Conservation (phyloP, 2,113 vertebrate species). For the Desmodus rotundus region DNA sequence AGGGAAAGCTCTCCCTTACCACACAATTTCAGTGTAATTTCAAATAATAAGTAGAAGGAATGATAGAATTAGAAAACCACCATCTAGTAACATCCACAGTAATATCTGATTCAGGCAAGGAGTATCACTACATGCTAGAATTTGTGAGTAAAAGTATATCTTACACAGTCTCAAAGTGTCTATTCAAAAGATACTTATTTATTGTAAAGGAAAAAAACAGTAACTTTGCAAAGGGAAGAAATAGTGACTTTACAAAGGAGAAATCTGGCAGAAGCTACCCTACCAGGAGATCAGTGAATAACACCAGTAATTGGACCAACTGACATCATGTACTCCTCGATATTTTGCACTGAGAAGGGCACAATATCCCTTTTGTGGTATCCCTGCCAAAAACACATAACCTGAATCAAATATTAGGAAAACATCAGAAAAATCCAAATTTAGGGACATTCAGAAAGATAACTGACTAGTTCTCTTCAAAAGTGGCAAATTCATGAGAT, state of each 20-base stretch:
- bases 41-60: background rate
- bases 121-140: background rate
- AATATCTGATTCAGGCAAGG: background rate
- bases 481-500: background rate
- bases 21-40: background rate
- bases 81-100: background rate
- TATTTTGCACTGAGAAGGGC: background rate
- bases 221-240: background rate
- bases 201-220: background rate
- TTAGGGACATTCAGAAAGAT: background rate
- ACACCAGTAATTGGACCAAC: background rate
- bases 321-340: background rate
- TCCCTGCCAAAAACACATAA: background rate
- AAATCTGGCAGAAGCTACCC: background rate
- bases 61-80: background rate
- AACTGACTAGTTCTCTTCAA: background rate
- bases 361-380: background rate
- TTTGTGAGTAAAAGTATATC: background rate
- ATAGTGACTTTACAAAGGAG: background rate
- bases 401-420: slow-evolving; percentile 7
- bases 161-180: background rate
- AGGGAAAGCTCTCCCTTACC: background rate
- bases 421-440: background rate
- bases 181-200: background rate
- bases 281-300: background rate